phyloP scores from a whole-genome alignment of 2,888 invertebrate genomes.

The Tenthredo amoena region DNA sequence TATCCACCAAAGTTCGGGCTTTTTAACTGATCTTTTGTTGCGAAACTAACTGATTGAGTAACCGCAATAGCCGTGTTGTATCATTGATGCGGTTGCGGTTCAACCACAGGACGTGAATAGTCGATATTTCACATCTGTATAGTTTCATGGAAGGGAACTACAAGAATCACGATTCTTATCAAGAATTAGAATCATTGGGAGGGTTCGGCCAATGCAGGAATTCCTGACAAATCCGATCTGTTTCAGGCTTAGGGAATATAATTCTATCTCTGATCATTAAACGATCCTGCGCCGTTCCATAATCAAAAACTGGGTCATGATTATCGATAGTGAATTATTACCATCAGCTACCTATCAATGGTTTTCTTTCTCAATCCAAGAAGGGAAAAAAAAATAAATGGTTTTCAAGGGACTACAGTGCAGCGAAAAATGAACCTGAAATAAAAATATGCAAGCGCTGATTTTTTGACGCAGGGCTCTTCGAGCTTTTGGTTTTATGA shows the following conservation, averaged over 20 bases:
- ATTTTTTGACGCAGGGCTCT: neutral
- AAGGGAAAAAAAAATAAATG: too few relatives aligned
- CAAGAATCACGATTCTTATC: neutral
- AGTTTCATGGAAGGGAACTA: neutral
- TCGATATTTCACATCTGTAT: neutral
- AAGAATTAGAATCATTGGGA: neutral
- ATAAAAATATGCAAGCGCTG: too few relatives aligned
- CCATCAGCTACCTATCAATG: too few relatives aligned
- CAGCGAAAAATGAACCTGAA: too few relatives aligned
- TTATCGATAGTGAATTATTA: neutral
- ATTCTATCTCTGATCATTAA: neutral
- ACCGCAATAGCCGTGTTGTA: neutral
- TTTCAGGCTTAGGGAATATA: neutral
- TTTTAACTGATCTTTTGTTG: neutral
- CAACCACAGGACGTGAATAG: neutral
- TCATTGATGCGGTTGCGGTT: neutral
- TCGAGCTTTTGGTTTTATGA: too few relatives aligned
- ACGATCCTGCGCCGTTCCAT: neutral
- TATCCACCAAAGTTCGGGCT: neutral
- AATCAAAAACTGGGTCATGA: neutral
- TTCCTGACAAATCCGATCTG: neutral
- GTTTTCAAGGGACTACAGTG: too few relatives aligned
- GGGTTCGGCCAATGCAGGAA: neutral
- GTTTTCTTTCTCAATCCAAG: too few relatives aligned
- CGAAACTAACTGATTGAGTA: neutral